Evolutionary conservation across 2,113 vertebrate genomes (phyloP).

Genomic region (Rhodinocichla rosea): DNA sequence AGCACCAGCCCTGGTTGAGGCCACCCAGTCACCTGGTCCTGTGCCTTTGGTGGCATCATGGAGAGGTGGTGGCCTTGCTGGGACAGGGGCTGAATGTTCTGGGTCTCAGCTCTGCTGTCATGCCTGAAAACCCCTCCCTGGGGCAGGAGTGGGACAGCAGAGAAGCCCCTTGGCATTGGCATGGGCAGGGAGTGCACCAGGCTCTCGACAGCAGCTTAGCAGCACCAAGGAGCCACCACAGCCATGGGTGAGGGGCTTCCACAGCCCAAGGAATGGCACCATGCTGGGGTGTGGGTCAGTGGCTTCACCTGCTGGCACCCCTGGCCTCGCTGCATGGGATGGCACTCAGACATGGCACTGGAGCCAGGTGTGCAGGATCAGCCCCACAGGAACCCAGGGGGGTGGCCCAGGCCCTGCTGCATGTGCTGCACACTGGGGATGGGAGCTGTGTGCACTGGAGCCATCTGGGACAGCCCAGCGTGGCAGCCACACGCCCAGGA

Average conservation of each 20-base stretch:
- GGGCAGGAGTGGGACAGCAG: not conserved
- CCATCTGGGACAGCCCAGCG: fast-evolving
- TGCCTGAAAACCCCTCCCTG: not conserved
- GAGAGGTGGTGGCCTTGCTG: not conserved
- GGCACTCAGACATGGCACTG: not conserved
- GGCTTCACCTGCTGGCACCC: not conserved
- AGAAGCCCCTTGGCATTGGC: not conserved
- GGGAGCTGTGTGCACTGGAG: fast-evolving
- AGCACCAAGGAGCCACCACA: not conserved
- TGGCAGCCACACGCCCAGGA: not conserved
- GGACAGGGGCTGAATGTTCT: not conserved
- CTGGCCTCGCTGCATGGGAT: fast-evolving
- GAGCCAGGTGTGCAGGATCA: not conserved
- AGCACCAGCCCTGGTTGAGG: not conserved
- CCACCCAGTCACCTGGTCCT: not conserved
- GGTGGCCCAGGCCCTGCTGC: not conserved
- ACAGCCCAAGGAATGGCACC: not conserved
- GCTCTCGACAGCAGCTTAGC: fast-evolving
- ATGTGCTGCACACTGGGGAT: fast-evolving
- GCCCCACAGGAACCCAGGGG: not conserved
- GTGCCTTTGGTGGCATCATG: fast-evolving
- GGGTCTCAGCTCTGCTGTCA: not conserved
- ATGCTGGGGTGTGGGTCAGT: fast-evolving
- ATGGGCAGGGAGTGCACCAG: fast-evolving
- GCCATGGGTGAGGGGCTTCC: not conserved